These are phyloP conservation scores for Ichneumoninae sp. DNA, from an alignment of 2,888 invertebrate genomes.

Conservation along the genomic window DNA sequence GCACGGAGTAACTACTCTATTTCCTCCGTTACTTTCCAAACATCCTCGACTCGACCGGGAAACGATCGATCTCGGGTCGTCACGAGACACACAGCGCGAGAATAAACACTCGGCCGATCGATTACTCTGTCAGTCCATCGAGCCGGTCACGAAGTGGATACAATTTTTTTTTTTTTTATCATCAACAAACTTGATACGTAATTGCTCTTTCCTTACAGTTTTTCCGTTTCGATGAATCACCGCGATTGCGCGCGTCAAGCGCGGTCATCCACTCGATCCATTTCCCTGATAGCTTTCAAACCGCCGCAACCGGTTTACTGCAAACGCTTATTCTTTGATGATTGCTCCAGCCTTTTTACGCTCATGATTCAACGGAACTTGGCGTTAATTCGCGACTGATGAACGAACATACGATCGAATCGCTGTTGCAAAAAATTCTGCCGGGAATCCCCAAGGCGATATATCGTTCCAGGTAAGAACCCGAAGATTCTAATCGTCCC, in stretches of 20 bases:
- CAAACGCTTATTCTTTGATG: background rate
- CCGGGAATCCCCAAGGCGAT: background rate
- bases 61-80: background rate
- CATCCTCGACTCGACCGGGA: background rate
- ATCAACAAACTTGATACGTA: constrained; percentile 20
- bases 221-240: constrained; percentile 42
- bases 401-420: background rate
- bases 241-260: constrained; percentile 21
- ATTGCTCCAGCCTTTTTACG: background rate
- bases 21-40: constrained; percentile 15
- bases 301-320: background rate
- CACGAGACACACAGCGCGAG: background rate
- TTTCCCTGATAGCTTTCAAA: constrained; percentile 9
- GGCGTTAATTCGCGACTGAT: background rate
- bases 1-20: background rate
- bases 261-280: constrained; percentile 15
- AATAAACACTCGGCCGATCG: constrained; percentile 17
- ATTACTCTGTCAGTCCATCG: constrained; percentile 12
- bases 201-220: constrained; percentile 37
- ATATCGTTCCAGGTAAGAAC: background rate
- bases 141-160: background rate
- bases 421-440: background rate
- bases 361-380: background rate
- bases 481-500: background rate
- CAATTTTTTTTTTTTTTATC: background rate